Base-by-base conservation (phyloP, 2,113 vertebrate species). In the Paramormyrops kingsleyae region DNA sequence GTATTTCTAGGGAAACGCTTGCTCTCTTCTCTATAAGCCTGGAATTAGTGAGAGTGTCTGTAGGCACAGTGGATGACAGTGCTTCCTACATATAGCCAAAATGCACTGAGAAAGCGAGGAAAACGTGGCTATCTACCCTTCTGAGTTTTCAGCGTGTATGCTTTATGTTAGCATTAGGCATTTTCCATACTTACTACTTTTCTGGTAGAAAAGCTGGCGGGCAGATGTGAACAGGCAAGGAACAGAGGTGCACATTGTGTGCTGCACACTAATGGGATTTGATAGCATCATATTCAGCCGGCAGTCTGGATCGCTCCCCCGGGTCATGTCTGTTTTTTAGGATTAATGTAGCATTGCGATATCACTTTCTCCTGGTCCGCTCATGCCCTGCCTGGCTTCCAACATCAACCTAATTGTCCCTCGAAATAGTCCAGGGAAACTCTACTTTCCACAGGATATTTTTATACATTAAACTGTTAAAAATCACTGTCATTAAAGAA, bases 221-320 rank as follows among this genome's bases (percentile, higher is more conserved):
- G 92, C 92, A 94, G 92, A 93, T 92, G 93, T 93, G 92, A 93
- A 92, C 89, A 90, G 87, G 90, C 49, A 42, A 0, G 50, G 93
- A 94, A 96, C 95, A 95, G 94, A 95, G 94, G 74, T 66, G 44
- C 91, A 92, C 94, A 95, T 95, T 96, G 95, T 96, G 92, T 90
- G 56, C 91, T 92, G 91, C 90, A 89, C 92, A 44, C 2, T 84
- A 87, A 89, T 94, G 95, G 92, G 94, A 95, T 91, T 91, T 88
- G 95, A 96, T 94, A 94, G 44, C n/a, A 24, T n/a, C 89, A 27
- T 83, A 39, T 70, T 35, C 52, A 84, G 77, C 7, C 49, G 35
- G 31, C 50, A 83, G 77, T 8, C 88, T 42, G 74, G 31, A 62
- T 70, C 59, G 21, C 27, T 91, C 83, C 52, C 80, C 27, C 49